These are phyloP conservation scores for Meta bourneti DNA, from an alignment of 2,888 invertebrate genomes.

Conservation along the genomic window DNA sequence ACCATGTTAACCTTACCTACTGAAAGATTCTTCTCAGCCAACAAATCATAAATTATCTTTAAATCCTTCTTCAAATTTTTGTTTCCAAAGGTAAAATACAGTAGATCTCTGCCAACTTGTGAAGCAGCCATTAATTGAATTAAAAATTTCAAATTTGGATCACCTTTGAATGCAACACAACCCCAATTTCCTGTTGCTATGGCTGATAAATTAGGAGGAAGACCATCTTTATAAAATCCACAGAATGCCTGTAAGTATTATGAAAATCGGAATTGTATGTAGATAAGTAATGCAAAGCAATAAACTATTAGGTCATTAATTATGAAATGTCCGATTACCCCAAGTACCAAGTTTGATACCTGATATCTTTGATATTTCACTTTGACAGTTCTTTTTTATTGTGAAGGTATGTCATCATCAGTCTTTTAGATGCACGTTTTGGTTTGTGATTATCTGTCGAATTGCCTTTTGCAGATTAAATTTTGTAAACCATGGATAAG, in stretches of 20 bases:
- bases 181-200: conserved; percentile 98
- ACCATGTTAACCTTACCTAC: conserved; percentile 58
- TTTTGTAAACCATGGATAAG: too few relatives aligned
- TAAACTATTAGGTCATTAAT: too few relatives aligned
- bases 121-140: conserved; percentile 78
- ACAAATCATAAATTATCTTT: conserved; percentile 82
- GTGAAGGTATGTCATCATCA: too few relatives aligned
- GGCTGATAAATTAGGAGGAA: conserved; percentile 78
- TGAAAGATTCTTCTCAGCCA: conserved; percentile 46
- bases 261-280: neutral
- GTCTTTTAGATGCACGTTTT: too few relatives aligned
- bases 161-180: conserved; percentile 78
- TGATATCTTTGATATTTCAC: too few relatives aligned
- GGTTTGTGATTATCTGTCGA: too few relatives aligned
- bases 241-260: conserved; percentile 79
- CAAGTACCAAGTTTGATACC: too few relatives aligned
- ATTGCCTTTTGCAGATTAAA: too few relatives aligned
- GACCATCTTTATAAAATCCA: conserved; percentile 79
- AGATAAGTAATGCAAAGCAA: too few relatives aligned
- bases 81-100: conserved; percentile 92
- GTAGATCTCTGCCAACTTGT: conserved; percentile 85
- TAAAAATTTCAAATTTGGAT: conserved; percentile 77
- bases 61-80: conserved; percentile 85
- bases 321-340: too few relatives aligned
- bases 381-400: too few relatives aligned